phyloP scores from a whole-genome alignment of 2,797 vertebrate genomes.

The Acanthornis magna region DNA sequence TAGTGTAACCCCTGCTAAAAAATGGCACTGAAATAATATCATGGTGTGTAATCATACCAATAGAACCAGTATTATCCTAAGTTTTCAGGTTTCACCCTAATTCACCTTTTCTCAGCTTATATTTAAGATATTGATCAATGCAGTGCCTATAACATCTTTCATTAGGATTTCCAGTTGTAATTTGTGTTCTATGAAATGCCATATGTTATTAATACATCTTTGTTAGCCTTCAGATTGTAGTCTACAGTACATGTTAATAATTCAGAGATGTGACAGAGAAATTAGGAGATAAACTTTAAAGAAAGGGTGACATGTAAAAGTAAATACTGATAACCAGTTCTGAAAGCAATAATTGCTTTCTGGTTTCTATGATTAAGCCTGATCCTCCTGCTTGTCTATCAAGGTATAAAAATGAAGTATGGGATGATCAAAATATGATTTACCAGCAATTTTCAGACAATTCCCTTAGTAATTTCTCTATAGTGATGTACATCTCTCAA shows the following conservation, averaged over 20 bases:
- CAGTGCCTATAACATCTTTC: not conserved
- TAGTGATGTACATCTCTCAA: not conserved
- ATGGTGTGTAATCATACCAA: not conserved
- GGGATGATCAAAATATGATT: not conserved
- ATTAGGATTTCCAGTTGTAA: slow-evolving; percentile 1
- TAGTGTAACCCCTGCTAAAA: not conserved
- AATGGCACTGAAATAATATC: not conserved
- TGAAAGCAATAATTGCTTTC: not conserved
- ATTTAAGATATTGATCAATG: not conserved
- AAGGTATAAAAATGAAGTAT: not conserved
- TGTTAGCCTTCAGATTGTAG: not conserved
- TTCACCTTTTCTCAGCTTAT: not conserved
- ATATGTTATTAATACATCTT: not conserved
- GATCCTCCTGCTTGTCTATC: not conserved
- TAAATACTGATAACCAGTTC: not conserved
- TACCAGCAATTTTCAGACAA: not conserved
- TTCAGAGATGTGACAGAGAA: not conserved
- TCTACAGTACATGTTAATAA: not conserved
- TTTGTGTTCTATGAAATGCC: not conserved
- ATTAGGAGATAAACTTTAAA: not conserved
- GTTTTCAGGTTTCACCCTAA: not conserved
- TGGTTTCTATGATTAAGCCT: not conserved
- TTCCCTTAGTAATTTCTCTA: not conserved
- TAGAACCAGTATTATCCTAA: not conserved
- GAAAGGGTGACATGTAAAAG: not conserved